phyloP scores from a whole-genome alignment of 2,888 invertebrate species.

The Pogonocherus hispidulus region DNA sequence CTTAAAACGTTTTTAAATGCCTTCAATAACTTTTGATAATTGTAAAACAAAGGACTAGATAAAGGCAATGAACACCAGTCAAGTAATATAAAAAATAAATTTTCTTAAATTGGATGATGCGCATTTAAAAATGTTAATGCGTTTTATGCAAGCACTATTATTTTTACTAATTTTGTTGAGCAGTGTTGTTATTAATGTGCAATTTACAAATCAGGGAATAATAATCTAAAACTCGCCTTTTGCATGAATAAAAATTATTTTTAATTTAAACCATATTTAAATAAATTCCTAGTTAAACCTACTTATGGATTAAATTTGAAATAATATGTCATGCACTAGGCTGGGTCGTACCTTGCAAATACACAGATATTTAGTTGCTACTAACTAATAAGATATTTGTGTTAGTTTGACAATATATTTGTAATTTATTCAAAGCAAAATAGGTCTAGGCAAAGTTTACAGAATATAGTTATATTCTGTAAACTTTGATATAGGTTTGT shows the following conservation, averaged over 20 bases:
- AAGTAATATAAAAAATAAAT: background rate
- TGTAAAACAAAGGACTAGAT: background rate
- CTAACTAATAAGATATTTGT: background rate
- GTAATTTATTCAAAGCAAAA: background rate
- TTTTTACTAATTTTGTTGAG: constrained; percentile 36
- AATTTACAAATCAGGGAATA: constrained; percentile 55
- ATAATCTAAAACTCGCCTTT: constrained; percentile 41
- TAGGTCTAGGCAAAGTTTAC: background rate
- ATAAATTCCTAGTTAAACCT: no score
- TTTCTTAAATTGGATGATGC: background rate
- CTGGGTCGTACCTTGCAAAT: background rate
- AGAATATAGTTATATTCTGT: no score
- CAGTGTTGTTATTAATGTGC: constrained; percentile 52
- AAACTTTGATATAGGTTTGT: no score
- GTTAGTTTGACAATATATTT: constrained; percentile 17
- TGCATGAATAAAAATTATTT: background rate
- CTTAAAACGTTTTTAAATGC: constrained; percentile 6
- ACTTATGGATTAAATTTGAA: background rate
- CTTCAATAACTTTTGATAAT: background rate
- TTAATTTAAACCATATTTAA: background rate
- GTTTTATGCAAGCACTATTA: background rate
- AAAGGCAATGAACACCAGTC: background rate
- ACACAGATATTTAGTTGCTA: background rate
- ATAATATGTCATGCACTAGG: background rate
- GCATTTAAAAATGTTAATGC: background rate